Base-by-base conservation (phyloP, 2,113 vertebrate genomes). In the Petaurus breviceps region DNA sequence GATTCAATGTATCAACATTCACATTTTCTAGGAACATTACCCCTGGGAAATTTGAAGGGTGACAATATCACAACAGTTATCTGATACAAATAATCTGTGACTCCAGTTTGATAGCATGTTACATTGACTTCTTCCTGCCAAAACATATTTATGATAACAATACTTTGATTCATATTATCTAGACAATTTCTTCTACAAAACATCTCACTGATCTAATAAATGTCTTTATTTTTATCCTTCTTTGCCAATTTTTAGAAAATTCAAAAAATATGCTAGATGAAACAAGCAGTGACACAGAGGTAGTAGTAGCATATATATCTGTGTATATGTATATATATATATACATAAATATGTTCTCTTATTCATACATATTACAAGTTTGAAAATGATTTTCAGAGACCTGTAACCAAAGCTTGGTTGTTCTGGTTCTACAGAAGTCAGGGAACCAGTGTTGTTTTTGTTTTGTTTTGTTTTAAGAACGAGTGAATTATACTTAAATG, bases 61-160 rank as follows among this genome's bases (percentile, higher is more conserved):
- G 57, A 31, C 9, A 12, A 7, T 49, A 9, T 51, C 53, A 51
- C 10, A n/a, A 37, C 43, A 91, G 92, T 53, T 90, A 24, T 12
- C 31, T 28, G 2, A 92, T 28, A 68, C 0, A 50, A 84, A 37
- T 47, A 91, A 49, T 43, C 37, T 57, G 47, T 92, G 47, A 90
- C 3, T 28, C 46, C 47, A 51, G 0, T 10, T 77, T 94, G 91
- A 43, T 90, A 47, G 49, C 26, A 51, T 47, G 19, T 89, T 90
- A 22, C 90, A 25, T 90, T 90, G 43, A 4, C n/a, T 89, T 77
- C 50, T 51, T 92, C 10, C 61, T 55, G 52, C 47, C 22, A 50
- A 90, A 90, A 90, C 37, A 90, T 14, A 47, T 93, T 95, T 92
- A 14, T 68, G 89, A 8, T 19, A 37, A 92, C 92, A 92, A 95